Base-by-base conservation (phyloP, 2,888 invertebrate genomes). In the Hirtodrosophila cameraria region DNA sequence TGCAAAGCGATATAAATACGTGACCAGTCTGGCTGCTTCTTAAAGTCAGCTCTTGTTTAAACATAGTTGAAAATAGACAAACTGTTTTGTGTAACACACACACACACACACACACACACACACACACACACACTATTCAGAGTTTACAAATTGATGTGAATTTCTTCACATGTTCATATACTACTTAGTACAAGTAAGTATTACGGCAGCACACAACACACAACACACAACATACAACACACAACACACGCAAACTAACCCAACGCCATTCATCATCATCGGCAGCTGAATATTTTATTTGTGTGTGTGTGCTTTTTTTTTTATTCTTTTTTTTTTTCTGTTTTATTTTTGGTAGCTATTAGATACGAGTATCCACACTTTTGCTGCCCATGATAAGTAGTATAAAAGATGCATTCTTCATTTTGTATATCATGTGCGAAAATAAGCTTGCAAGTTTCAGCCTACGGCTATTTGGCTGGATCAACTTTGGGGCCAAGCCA, bases 131-230 rank as follows among this genome's bases (percentile, higher is more conserved):
- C 54, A 35, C 52, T 48, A 60, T 28, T 38, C 41, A 57, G 43
- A 50, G 33, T 54, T 73, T 58, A 73, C 75, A 83, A 83, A 84
- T 82, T 82, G 84, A 81, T 84, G 84, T 77, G 84, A 84, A 84
- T 65, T 84, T 77, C 60, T 71, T 84, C 84, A 84, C 86, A 84
- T 84, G 84, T 84, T 84, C 61, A 52, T 57, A 59, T 50, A 58
- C 46, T 59, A 60, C 45, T 28, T 55, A 62, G 50, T 43, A 46
- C 12, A 65, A 50, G 36, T 53, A 57, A 13, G 30, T 28, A 18
- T 53, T 18, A 39, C 12, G 5, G 2, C 3, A 45, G 30, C 27
- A 36, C 23, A 30, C 30, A 30, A 35, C 28, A 25, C 43, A 36
- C 27, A 9, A n/a, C 30, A 33, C 23, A 54, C 11, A 11, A 31